These are phyloP conservation scores for Spisula solida DNA, from an alignment of 2,888 invertebrate genomes.

Conservation along the genomic window DNA sequence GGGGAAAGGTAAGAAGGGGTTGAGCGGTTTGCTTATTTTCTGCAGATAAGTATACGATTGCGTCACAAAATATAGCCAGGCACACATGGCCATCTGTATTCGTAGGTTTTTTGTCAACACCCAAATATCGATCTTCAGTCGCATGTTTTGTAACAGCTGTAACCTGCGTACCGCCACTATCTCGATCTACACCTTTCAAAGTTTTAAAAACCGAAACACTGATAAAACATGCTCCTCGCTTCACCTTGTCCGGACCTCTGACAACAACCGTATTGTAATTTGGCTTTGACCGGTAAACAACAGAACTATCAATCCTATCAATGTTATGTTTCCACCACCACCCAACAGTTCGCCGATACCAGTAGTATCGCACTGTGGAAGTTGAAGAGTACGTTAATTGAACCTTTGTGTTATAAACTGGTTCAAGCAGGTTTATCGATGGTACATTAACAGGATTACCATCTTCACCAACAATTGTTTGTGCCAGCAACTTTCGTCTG, in stretches of 20 bases:
- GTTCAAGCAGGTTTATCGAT: constrained; percentile 25
- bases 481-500: constrained; percentile 4
- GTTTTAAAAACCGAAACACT: constrained; percentile 52
- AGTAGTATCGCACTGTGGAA: too few species aligned
- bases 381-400: too few species aligned
- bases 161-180: constrained; percentile 16
- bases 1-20: constrained; percentile 16
- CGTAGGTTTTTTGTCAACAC: constrained; percentile 19
- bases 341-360: too few species aligned
- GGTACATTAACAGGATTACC: constrained; percentile 27
- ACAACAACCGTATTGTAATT: constrained; percentile 30
- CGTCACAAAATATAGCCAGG: constrained; percentile 42
- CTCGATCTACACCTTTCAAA: constrained; percentile 2
- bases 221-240: constrained; percentile 50
- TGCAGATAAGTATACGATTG: constrained; percentile 6
- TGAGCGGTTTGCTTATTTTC: not conserved
- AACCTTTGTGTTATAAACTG: constrained; percentile 29
- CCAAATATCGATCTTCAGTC: constrained; percentile 37
- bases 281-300: not conserved
- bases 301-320: too few species aligned
- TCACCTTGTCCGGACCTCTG: not conserved
- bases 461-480: not conserved
- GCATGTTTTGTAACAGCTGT: constrained; percentile 44
- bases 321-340: too few species aligned
- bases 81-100: constrained; percentile 45